phyloP scores from a whole-genome alignment of 1,140 invertebrate genomes.

The Temnothorax curvispinosus region DNA sequence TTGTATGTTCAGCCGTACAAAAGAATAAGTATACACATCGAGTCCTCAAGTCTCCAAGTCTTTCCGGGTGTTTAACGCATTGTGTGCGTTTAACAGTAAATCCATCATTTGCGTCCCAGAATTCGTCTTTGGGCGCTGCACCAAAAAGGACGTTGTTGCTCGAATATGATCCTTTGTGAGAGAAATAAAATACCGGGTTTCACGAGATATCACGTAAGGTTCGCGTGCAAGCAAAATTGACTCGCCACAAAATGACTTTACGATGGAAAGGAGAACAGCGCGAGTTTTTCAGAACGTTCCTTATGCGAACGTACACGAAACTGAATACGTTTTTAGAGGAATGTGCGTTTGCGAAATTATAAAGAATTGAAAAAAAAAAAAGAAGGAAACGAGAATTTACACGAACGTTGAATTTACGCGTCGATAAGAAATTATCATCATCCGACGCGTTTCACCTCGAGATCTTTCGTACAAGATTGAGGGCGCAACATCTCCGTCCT shows the following conservation, averaged over 20 bases:
- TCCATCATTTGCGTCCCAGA: conserved; percentile 11
- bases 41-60: background rate
- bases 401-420: conserved; percentile 41
- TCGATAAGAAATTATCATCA: conserved; percentile 55
- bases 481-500: background rate
- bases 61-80: background rate
- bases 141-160: background rate
- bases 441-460: conserved; percentile 30
- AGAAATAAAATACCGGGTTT: background rate
- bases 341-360: background rate
- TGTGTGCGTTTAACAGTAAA: conserved; percentile 34
- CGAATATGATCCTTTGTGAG: background rate
- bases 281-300: background rate
- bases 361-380: background rate
- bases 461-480: background rate
- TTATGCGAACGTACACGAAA: background rate
- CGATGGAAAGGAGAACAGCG: background rate
- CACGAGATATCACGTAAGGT: background rate
- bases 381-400: background rate
- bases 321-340: background rate
- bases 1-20: background rate
- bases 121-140: background rate
- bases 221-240: background rate
- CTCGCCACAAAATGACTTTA: background rate
- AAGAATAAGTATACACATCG: background rate